Evolutionary conservation across 2,113 vertebrate species (phyloP), one percentile per base, ranked within the genome.

Genomic region (Labrus mixtus): DNA sequence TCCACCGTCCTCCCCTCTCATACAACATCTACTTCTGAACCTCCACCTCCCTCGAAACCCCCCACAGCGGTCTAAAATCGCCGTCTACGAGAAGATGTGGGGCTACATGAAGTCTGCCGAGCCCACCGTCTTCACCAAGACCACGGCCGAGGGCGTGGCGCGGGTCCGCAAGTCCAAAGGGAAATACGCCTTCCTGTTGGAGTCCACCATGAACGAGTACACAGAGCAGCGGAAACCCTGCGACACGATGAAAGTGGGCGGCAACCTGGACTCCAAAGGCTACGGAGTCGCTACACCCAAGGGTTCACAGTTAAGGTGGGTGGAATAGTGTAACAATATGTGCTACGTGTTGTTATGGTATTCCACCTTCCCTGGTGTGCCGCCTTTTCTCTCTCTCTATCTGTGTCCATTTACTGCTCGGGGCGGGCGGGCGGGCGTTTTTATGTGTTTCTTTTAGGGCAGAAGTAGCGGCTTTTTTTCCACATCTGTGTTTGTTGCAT

Each of bases 261-360:
- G 98, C 90, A 99, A 99, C 95, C 94, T 99, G 96, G 98, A 99
- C 96, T 99, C 98, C 64, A 99, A 99, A 95, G 98, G 98, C 95
- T 99, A 99, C 72, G 98, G 98, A 90, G 96, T 99, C 92, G 98
- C 97, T 73, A 99, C 98, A 79, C 98, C 98, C 94, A 99, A 99
- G 96, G 97, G 97, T 95, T 99, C 98, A 96, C 96, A 97, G 98
- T 99, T 99, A 99, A 99, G 98, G 98, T 99, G 96, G 98, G 98
- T 99, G 98, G 98, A 96, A 96, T 99, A 98, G 96, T 99, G 98
- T 99, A 99, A 99, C 98, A 99, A 99, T 99, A 96, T 95, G 94
- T 92, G 12, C 29, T 86, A 95, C 93, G 96, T 97, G 97, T 99
- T 99, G 98, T 99, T 99, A 99, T 99, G 97, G 95, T 99, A 98